These are phyloP conservation scores for Piaya cayana DNA, from an alignment of 2,113 vertebrate genomes.

Conservation along the genomic window DNA sequence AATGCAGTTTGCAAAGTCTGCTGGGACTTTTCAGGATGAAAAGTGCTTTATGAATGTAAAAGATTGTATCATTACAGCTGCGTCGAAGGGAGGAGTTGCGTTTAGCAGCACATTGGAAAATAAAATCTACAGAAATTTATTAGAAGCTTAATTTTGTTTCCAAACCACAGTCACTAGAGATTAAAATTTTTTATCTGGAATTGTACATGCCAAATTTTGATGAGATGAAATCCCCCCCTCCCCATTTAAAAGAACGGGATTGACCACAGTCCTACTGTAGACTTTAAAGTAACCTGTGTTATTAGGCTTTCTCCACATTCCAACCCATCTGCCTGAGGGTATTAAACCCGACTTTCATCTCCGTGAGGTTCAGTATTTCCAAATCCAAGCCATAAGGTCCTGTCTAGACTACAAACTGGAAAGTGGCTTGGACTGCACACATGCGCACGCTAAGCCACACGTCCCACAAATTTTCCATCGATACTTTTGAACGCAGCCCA, in stretches of 20 bases:
- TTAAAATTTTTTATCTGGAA: slow-evolving; percentile 51
- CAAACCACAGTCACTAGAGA: slow-evolving; percentile 38
- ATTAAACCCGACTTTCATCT: slow-evolving; percentile 58
- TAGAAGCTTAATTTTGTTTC: slow-evolving; percentile 45
- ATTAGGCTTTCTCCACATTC: slow-evolving; percentile 59
- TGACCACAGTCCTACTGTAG: slow-evolving; percentile 47
- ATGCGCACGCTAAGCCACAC: neutral
- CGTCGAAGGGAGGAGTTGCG: neutral
- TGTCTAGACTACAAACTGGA: slow-evolving; percentile 53
- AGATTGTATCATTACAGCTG: slow-evolving; percentile 52
- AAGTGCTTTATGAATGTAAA: slow-evolving; percentile 37
- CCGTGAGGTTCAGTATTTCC: slow-evolving; percentile 33
- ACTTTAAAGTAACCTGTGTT: slow-evolving; percentile 57
- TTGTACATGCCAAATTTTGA: slow-evolving; percentile 52
- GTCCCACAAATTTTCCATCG: slow-evolving; percentile 23
- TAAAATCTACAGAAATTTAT: slow-evolving; percentile 55
- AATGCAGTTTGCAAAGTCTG: slow-evolving; percentile 2
- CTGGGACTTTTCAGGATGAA: slow-evolving; percentile 28
- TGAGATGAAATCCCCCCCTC: slow-evolving; percentile 18
- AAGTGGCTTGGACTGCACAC: slow-evolving; percentile 44
- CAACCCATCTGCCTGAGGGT: slow-evolving; percentile 48
- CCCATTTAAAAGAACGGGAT: neutral
- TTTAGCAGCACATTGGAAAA: slow-evolving; percentile 13
- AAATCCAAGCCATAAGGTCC: slow-evolving; percentile 59
- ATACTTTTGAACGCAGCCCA: neutral